Percentiles rank a stretch among this genome's conserved stretches.
Evolutionary conservation across 1,140 invertebrate genomes (phyloP).

Genomic region (Anadara kagoshimensis): DNA sequence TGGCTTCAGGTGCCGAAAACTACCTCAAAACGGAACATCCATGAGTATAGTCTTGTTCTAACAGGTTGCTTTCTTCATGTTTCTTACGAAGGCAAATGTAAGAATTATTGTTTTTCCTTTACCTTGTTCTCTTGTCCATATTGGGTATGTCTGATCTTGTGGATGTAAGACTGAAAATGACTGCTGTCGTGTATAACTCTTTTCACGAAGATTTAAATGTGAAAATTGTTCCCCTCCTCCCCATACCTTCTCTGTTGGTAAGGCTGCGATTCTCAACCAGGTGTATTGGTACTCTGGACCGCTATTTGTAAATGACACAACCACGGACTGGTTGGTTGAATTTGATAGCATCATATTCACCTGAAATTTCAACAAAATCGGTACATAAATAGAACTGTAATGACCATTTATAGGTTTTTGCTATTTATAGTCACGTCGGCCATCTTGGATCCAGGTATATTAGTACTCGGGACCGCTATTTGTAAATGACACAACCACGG

Average conservation of each 20-base stretch:
- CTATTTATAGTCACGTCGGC: too few relatives aligned
- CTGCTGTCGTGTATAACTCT: background rate
- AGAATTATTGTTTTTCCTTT: too few relatives aligned
- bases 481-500: background rate
- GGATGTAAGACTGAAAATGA: conserved; percentile 10
- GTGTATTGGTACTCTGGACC: background rate
- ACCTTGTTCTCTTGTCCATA: conserved; percentile 28
- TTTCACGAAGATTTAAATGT: conserved; percentile 14
- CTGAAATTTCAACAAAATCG: background rate
- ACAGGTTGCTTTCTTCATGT: too few relatives aligned
- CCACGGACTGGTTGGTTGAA: background rate
- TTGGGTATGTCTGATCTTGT: conserved; percentile 7
- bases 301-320: background rate
- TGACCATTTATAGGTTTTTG: too few relatives aligned
- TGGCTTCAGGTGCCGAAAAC: too few relatives aligned
- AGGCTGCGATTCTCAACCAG: background rate
- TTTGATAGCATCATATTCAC: background rate
- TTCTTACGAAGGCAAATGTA: too few relatives aligned
- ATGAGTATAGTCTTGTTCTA: too few relatives aligned
- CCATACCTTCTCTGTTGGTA: background rate
- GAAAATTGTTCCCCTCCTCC: conserved; percentile 17
- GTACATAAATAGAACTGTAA: background rate
- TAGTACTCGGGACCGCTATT: background rate
- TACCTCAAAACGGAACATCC: too few relatives aligned
- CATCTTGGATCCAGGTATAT: background rate